Evolutionary conservation across 1,140 invertebrate genomes (phyloP), one percentile per base, ranked within the genome.

Genomic region (Anoplophora glabripennis): DNA sequence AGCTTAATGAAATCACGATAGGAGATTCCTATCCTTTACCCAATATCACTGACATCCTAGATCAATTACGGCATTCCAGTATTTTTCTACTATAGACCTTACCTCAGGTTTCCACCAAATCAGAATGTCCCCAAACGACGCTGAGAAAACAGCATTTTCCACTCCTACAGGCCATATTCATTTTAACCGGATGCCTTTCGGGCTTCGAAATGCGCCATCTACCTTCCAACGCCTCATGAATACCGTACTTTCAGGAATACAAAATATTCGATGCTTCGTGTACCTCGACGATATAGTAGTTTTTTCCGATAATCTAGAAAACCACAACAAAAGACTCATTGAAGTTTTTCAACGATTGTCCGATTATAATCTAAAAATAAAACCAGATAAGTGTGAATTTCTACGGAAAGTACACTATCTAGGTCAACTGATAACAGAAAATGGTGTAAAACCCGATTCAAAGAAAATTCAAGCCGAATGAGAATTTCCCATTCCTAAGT

Each of bases 21-120:
- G 62, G 53, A 14, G 72, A 76, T 54, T 49, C 21, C 21, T 83
- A 75, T 67, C 82, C 82, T 0, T 55, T 85, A 8, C 82, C 81
- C 3, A 69, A 74, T 41, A 80, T 83, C 10, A 71, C 3, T n/a
- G 76, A 79, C 7, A 77, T 83, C 10, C 70, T 76, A 10, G 73
- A 79, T 11, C 45, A 57, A 18, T 57, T 83, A 51, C 66, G 65
- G 4, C 64, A 70, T 7, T 59, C 68, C 7, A 64, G 49, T 76
- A 69, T 41, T 81, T 81, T 55, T 64, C 69, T 1, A 68, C 70
- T 0, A 46, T 82, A 4, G 78, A 82, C 66, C 37, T 61, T 10
- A 36, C 63, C 62, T 49, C 35, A 4, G 53, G 53, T 12, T 54
- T 58, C 33, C 53, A 59, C 34, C 57, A 63, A 37, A 51, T 63